Evolutionary conservation across 2,888 invertebrate species (phyloP).

Genomic region (Spialia ferax): DNA sequence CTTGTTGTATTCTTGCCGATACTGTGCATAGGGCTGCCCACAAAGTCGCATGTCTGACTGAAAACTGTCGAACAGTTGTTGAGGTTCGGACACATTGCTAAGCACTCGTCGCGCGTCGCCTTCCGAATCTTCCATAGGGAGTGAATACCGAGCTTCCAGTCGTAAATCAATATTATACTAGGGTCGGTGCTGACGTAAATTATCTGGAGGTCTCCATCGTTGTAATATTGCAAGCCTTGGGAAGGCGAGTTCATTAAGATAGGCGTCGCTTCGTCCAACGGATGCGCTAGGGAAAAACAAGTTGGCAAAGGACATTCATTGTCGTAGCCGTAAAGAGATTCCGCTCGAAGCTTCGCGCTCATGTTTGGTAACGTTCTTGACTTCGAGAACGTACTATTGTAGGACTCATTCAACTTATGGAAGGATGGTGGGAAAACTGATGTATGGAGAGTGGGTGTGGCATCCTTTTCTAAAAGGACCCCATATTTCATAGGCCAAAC

Average conservation of each 20-base stretch:
- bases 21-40: slow-evolving; percentile 74
- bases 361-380: slow-evolving; percentile 66
- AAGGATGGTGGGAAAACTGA: slow-evolving; percentile 69
- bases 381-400: slow-evolving; percentile 69
- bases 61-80: slow-evolving; percentile 73
- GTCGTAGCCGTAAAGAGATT: slow-evolving; percentile 71
- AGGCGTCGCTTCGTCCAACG: slow-evolving; percentile 96
- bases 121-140: slow-evolving; percentile 93
- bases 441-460: slow-evolving; percentile 66
- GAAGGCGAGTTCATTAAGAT: slow-evolving; percentile 90
- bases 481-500: slow-evolving; percentile 96
- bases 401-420: slow-evolving; percentile 71
- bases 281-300: slow-evolving; percentile 95
- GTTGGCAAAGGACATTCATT: slow-evolving; percentile 89
- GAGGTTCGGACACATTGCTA: slow-evolving; percentile 85
- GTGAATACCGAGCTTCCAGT: slow-evolving; percentile 92
- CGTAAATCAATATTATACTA: slow-evolving; percentile 94
- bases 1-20: slow-evolving; percentile 64
- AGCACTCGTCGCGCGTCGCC: slow-evolving; percentile 91
- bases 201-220: slow-evolving; percentile 89
- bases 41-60: slow-evolving; percentile 76
- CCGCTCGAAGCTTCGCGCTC: slow-evolving; percentile 72
- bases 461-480: slow-evolving; percentile 92
- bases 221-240: slow-evolving; percentile 86
- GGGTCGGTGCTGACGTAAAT: slow-evolving; percentile 92